phyloP scores from a whole-genome alignment of 2,113 vertebrate species.

The Campylomormyrus tamandua region DNA sequence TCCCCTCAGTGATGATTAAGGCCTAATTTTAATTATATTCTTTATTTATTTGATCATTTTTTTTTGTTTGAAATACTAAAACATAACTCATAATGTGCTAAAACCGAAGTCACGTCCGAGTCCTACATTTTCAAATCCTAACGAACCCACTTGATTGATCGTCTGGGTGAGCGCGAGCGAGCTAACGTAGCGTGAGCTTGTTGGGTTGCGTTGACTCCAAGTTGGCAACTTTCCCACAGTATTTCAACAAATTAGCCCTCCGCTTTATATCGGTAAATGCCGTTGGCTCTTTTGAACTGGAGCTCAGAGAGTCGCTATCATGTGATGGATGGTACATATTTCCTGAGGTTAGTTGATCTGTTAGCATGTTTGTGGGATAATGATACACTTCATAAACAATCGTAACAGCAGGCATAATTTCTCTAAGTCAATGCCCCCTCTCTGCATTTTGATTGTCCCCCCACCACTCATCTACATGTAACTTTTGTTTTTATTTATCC shows the following conservation, averaged over 20 bases:
- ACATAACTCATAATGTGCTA: neutral
- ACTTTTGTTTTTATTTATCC: neutral
- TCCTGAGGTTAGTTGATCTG: neutral
- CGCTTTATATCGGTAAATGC: neutral
- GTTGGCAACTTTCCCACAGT: too few species aligned
- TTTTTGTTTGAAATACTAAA: neutral
- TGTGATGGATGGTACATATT: neutral
- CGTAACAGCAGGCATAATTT: neutral
- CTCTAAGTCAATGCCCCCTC: neutral
- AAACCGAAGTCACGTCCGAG: neutral
- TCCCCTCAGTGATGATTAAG: neutral
- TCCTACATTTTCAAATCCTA: too few species aligned
- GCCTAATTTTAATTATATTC: neutral
- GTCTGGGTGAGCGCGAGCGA: too few species aligned
- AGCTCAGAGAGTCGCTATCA: neutral
- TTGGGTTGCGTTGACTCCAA: neutral
- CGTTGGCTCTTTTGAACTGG: neutral
- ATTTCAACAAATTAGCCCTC: neutral
- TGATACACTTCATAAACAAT: neutral
- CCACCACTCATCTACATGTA: neutral
- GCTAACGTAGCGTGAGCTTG: neutral
- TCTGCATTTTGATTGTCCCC: neutral
- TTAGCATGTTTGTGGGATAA: neutral
- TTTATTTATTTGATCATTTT: neutral
- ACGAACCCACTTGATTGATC: neutral